Base-by-base conservation (phyloP, 1,140 invertebrate species). In the Sweltsa coloradensis region DNA sequence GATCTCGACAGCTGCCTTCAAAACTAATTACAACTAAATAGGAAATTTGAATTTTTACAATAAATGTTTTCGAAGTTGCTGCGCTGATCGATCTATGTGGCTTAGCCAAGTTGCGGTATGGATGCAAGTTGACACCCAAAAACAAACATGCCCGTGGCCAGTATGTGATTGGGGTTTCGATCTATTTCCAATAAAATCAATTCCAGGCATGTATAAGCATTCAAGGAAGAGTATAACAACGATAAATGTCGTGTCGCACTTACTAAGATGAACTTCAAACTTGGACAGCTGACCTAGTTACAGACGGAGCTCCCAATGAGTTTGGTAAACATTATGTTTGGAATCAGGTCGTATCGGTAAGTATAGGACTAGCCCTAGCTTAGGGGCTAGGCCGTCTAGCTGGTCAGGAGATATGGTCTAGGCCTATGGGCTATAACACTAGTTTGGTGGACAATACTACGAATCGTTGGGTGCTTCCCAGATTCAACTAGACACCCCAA, bases 81-180 rank as follows among this genome's bases (percentile, higher is more conserved):
- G 74, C 91, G 98, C 72, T 87, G 93, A 79, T 99, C 52, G 97
- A 99, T 78, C 70, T 99, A 29, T 99, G 97, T 71, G 97, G 97
- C 16, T 97, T 97, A 5, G 97, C 97, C n/a, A n/a, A n/a, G n/a
- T n/a, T 5, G 97, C 97, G 64, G 96, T 96, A 58, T 99, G 97
- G 97, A 91, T 99, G 79, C 97, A 99, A 72, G 96, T 99, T n/a
- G 95, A n/a, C n/a, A n/a, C n/a, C n/a, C 94, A 34, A 83, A 87
- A 58, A 83, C 98, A 63, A 92, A 96, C 64, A 98, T 98, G 89
- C 95, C 96, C 0, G 77, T 97, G 0, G 96, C 94, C 0, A 95
- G 91, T 60, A 71, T 98, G 88, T 98, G 4, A 74, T 99, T 44
- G 83, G n/a, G n/a, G 92, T 51, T 82, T 99, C 21, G 97, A 99